Conservation (phyloP, 2,113 vertebrate species). For the Aythya baeri region DNA sequence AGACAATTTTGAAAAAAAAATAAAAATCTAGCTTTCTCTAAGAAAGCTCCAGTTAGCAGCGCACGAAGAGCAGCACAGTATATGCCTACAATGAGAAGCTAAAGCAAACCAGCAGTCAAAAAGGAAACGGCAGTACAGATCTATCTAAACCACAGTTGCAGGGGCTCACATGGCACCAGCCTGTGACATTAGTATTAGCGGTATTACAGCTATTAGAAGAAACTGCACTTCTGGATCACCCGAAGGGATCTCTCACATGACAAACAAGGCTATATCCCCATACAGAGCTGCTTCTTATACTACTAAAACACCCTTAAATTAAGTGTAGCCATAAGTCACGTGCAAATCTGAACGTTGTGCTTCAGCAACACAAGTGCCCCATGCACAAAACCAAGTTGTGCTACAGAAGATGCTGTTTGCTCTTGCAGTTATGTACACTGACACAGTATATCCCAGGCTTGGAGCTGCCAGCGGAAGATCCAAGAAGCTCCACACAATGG, state of each 20-base stretch:
- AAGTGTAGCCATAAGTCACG: background rate
- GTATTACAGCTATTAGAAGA: background rate
- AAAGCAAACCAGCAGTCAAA: slow-evolving; percentile 13
- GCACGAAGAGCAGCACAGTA: background rate
- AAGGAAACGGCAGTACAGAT: background rate
- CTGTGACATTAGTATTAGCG: background rate
- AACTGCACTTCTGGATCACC: background rate
- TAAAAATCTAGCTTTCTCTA: background rate
- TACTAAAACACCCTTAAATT: background rate
- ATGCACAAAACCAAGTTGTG: background rate
- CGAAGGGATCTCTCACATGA: background rate
- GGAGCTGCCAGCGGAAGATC: background rate
- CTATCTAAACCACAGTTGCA: background rate
- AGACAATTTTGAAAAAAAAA: background rate
- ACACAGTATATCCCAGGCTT: background rate
- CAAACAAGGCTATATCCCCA: background rate
- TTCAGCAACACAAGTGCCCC: background rate
- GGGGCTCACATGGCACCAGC: background rate
- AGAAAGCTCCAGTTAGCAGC: background rate
- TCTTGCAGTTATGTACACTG: background rate
- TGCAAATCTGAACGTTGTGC: background rate
- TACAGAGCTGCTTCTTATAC: background rate
- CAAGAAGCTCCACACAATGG: background rate
- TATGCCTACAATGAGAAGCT: slow-evolving; percentile 21
- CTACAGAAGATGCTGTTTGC: background rate